phyloP scores from a whole-genome alignment of 2,797 vertebrate genomes.

The Phrynocephalus guinanensis region DNA sequence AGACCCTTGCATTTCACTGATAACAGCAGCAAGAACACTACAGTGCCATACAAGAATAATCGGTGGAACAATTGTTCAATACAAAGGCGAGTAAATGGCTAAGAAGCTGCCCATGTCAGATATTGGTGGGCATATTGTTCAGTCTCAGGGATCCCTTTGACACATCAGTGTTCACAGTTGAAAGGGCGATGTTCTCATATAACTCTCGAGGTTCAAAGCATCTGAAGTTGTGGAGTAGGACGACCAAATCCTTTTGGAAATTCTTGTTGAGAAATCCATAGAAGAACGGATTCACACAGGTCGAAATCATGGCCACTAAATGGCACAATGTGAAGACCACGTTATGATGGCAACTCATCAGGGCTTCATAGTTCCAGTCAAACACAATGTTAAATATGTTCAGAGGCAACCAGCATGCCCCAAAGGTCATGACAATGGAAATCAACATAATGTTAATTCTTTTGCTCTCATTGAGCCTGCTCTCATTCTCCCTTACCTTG shows the following conservation, averaged over 20 bases:
- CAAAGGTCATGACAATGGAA: slow-evolving; percentile 86
- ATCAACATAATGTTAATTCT: slow-evolving; percentile 86
- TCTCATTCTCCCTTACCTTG: slow-evolving; percentile 76
- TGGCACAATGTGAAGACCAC: slow-evolving; percentile 78
- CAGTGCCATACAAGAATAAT: not conserved
- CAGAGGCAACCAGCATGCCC: slow-evolving; percentile 87
- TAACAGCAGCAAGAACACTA: slow-evolving; percentile 13
- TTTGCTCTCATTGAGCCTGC: slow-evolving; percentile 80
- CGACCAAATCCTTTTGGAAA: slow-evolving; percentile 78
- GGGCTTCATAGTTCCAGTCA: slow-evolving; percentile 79
- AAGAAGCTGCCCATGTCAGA: slow-evolving; percentile 52
- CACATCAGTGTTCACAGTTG: slow-evolving; percentile 71
- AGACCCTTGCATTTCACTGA: not conserved
- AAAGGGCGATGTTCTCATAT: slow-evolving; percentile 76
- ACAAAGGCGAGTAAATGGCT: slow-evolving; percentile 5
- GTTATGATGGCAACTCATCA: slow-evolving; percentile 78
- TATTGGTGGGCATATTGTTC: slow-evolving; percentile 49
- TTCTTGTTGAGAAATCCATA: slow-evolving; percentile 81
- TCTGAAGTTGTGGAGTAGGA: slow-evolving; percentile 66
- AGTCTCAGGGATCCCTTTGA: slow-evolving; percentile 73
- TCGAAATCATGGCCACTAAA: slow-evolving; percentile 88
- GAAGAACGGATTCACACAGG: slow-evolving; percentile 88
- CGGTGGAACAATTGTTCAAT: not conserved
- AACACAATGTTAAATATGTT: slow-evolving; percentile 89
- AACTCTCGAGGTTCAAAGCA: slow-evolving; percentile 68